Evolutionary conservation across 2,113 vertebrate species (phyloP), one percentile per base, ranked within the genome.

Genomic region (Merops nubicus): DNA sequence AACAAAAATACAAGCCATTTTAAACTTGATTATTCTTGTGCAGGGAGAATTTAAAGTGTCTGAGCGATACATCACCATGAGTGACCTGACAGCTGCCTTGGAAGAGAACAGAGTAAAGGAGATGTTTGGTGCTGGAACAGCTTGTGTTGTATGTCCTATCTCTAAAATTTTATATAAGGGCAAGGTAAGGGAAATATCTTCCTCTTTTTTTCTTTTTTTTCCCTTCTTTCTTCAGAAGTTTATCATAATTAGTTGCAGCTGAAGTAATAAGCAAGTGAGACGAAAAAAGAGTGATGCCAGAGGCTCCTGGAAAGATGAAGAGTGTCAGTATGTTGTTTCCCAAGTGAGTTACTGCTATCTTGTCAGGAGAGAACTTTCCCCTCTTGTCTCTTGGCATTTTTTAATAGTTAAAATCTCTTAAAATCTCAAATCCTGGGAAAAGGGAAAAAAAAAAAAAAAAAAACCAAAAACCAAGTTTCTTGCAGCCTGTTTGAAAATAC

Each of bases 51-150:
- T 99, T 94, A 98, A 99, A 95, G 99, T 99, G 57, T 97, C 98
- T 0, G 99, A 99, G 96, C 85, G 99, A 16, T 97, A 98, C 69
- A 96, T 99, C 77, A 99, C 99, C 79, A 99, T 99, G 99, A 93
- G 56, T 15, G 98, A 99, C 43, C 95, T 99, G 78, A 91, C 62
- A 43, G 25, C 63, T 20, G 99, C 98, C 31, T 86, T 99, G 94
- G 97, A 98, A 80, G 97, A 98, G 73, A 96, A 96, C 85, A 97
- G 99, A 38, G 98, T 99, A 74, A 99, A 96, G 97, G 99, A 99
- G 97, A 98, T 99, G 98, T 99, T 99, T 77, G 99, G 99, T 60
- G 98, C 98, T 2, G 99, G 99, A 6, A 99, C 99, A 5, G 99
- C 99, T 70, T 99, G 99, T 6, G 8, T 99, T 42, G 98, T 99